phyloP scores from a whole-genome alignment of 2,888 invertebrate genomes.

The Troides oblongomaculatus region DNA sequence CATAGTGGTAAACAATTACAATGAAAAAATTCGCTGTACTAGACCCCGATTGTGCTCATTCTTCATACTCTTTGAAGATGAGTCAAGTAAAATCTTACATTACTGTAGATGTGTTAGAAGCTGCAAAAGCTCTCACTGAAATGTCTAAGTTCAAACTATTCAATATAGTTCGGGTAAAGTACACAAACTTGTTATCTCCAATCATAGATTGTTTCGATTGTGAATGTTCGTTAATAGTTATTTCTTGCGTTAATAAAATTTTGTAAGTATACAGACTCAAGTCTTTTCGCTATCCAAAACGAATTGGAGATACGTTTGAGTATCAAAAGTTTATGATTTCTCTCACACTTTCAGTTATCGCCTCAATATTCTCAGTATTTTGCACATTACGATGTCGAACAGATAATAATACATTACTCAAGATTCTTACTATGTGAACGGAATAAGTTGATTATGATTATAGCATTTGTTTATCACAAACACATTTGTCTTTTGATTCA shows the following conservation, averaged over 20 bases:
- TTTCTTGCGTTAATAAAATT: not conserved
- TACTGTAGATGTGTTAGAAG: too few species aligned
- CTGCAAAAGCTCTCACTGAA: too few species aligned
- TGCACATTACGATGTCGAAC: slow-evolving; percentile 1
- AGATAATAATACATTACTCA: not conserved
- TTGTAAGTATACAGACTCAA: not conserved
- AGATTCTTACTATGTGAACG: not conserved
- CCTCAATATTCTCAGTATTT: slow-evolving; percentile 4
- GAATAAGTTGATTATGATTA: not conserved
- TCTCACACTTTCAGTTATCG: slow-evolving; percentile 11
- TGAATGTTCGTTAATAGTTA: not conserved
- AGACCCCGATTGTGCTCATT: too few species aligned
- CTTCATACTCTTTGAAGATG: too few species aligned
- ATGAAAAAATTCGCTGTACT: too few species aligned
- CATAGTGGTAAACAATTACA: too few species aligned
- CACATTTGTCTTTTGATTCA: too few species aligned
- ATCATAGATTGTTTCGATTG: not conserved
- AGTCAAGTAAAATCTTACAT: too few species aligned
- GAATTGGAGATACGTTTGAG: not conserved
- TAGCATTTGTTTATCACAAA: too few species aligned
- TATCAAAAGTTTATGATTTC: not conserved
- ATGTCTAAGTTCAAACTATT: not conserved
- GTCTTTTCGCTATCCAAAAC: not conserved
- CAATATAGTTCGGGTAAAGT: not conserved
- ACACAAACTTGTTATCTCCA: not conserved